Conservation (phyloP, 2,888 invertebrate species). For the Eilema depressum region DNA sequence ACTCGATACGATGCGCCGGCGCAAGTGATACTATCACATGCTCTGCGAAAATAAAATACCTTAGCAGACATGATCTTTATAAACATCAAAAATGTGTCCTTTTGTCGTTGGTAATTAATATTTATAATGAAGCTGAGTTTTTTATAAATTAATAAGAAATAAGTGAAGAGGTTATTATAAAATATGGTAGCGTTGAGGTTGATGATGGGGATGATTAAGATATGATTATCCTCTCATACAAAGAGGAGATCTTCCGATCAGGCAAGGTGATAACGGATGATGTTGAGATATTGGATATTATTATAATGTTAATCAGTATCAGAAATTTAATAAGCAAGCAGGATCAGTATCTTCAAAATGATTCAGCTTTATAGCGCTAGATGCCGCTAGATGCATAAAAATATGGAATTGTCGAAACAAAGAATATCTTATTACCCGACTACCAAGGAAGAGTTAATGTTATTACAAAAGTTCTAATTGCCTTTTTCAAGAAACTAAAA, state of each 20-base stretch:
- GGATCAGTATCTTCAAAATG: background rate
- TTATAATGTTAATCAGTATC: background rate
- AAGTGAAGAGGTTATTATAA: background rate
- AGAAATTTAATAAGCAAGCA: background rate
- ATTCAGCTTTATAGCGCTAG: background rate
- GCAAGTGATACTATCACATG: constrained; percentile 50
- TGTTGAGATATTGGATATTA: background rate
- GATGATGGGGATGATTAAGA: background rate
- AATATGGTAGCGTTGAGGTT: background rate
- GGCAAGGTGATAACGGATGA: background rate
- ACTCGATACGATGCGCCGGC: constrained; percentile 66
- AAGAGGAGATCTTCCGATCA: background rate
- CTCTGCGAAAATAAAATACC: constrained; percentile 23
- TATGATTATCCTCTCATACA: background rate
- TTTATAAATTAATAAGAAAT: background rate
- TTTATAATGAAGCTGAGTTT: constrained; percentile 28
- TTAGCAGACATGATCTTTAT: constrained; percentile 46
- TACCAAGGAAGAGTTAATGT: background rate
- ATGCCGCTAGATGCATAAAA: background rate
- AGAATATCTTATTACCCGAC: background rate
- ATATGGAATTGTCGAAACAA: background rate
- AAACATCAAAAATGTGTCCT: constrained; percentile 41
- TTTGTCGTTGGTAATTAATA: constrained; percentile 33
- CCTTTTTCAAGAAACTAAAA: background rate
- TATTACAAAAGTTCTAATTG: no score